Conservation (phyloP, 1,140 invertebrate genomes). For the Brachionus plicatilis region DNA sequence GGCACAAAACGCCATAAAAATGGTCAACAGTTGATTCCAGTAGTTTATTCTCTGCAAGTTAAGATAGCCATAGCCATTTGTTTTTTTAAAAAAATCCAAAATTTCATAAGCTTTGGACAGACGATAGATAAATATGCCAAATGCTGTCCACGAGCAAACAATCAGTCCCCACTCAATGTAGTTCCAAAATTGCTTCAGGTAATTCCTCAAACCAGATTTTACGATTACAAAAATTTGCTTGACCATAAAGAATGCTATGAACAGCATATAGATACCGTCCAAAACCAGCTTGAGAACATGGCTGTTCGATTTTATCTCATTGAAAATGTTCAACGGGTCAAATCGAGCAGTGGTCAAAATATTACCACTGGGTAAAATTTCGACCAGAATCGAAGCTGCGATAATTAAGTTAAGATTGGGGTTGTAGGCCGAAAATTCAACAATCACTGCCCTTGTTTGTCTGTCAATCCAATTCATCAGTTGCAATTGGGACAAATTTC, state of each 20-base stretch:
- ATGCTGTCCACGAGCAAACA: constrained; percentile 44
- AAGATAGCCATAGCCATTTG: constrained; percentile 58
- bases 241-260: constrained; percentile 58
- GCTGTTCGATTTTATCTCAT: constrained; percentile 46
- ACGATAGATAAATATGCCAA: constrained; percentile 55
- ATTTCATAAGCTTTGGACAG: constrained; percentile 49
- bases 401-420: constrained; percentile 62
- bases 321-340: constrained; percentile 48
- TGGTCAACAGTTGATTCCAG: constrained; percentile 57
- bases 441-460: constrained; percentile 59
- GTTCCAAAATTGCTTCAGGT: constrained; percentile 57
- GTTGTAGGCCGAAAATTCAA: constrained; percentile 62
- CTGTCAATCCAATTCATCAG: constrained; percentile 59
- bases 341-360: constrained; percentile 58
- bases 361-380: constrained; percentile 59
- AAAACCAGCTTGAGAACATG: constrained; percentile 44
- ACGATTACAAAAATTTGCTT: constrained; percentile 50
- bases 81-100: constrained; percentile 53
- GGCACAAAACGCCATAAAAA: constrained; percentile 57
- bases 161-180: constrained; percentile 49
- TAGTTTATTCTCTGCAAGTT: constrained; percentile 57
- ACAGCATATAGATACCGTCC: constrained; percentile 44
- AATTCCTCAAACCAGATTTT: constrained; percentile 44
- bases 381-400: constrained; percentile 56
- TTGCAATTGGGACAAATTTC: constrained; percentile 52